Percentiles rank a stretch among this genome's conserved stretches.
Evolutionary conservation across 1,140 invertebrate species (phyloP).

Genomic region (Idris sp.): DNA sequence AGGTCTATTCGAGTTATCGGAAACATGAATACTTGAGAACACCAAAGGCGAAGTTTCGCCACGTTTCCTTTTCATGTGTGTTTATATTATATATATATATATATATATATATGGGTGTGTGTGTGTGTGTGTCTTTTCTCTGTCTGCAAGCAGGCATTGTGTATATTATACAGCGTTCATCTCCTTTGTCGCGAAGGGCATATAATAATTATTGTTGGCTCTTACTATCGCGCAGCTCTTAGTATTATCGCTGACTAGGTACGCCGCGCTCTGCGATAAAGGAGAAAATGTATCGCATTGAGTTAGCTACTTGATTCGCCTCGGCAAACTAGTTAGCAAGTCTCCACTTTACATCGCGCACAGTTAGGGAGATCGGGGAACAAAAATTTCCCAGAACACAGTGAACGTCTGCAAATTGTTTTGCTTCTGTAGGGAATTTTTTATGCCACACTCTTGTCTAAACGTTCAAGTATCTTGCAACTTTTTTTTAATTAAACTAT

Average conservation of each 20-base stretch:
- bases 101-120: conserved; percentile 14
- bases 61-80: conserved; percentile 60
- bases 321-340: conserved; percentile 55
- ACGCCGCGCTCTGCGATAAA: conserved; percentile 44
- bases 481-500: too few species aligned
- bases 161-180: conserved; percentile 62
- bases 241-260: conserved; percentile 73
- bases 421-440: conserved; percentile 25
- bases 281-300: conserved; percentile 60
- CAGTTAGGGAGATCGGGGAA: too few species aligned
- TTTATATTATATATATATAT: conserved; percentile 11
- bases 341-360: conserved; percentile 42
- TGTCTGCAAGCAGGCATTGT: conserved; percentile 44
- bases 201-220: conserved; percentile 71
- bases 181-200: conserved; percentile 64
- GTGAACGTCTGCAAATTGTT: conserved; percentile 43
- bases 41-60: conserved; percentile 54
- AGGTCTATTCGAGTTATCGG: conserved; percentile 48
- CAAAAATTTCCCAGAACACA: too few species aligned
- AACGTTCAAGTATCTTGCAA: too few species aligned
- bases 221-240: conserved; percentile 71
- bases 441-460: background rate
- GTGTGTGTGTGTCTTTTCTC: conserved; percentile 1
- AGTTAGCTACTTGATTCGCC: conserved; percentile 61
- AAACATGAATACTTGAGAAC: conserved; percentile 39